A percentile compares a stretch with the other conserved stretches of the same genome.
phyloP scores from a whole-genome alignment of 2,888 invertebrate species.

The Amiota mariae region DNA sequence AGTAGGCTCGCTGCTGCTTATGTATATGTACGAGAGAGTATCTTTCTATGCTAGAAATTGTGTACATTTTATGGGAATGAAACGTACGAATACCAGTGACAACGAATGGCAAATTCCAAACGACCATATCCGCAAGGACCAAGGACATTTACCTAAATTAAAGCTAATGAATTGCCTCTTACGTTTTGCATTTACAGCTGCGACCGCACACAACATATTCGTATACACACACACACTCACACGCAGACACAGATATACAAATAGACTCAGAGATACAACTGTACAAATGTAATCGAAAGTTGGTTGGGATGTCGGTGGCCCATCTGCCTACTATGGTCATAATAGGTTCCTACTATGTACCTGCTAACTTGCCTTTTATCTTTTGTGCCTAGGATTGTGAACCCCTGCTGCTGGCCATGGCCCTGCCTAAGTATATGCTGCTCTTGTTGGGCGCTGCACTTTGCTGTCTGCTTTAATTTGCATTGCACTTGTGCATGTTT shows the following conservation, averaged over 20 bases:
- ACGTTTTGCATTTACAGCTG: constrained; percentile 52
- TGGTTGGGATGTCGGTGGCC: background rate
- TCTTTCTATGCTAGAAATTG: background rate
- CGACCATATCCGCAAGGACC: constrained; percentile 58
- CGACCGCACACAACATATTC: constrained; percentile 32
- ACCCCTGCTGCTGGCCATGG: background rate
- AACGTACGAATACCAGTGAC: background rate
- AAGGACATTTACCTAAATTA: constrained; percentile 67
- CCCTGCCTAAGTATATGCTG: constrained; percentile 14
- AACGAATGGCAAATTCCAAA: background rate
- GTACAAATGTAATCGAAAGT: background rate
- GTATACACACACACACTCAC: constrained; percentile 5
- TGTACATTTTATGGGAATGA: background rate
- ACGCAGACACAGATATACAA: background rate
- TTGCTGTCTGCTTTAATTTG: constrained; percentile 67
- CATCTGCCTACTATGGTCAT: background rate
- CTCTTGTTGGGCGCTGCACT: constrained; percentile 50
- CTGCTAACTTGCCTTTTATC: background rate
- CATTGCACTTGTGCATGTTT: constrained; percentile 69
- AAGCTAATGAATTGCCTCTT: constrained; percentile 67
- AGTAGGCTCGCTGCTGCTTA: background rate
- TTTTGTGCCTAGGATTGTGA: too few species aligned
- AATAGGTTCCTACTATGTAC: background rate
- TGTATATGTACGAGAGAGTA: background rate
- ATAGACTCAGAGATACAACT: background rate